These are phyloP conservation scores for Tetranychus piercei DNA, from an alignment of 2,888 invertebrate genomes.

Conservation along the genomic window DNA sequence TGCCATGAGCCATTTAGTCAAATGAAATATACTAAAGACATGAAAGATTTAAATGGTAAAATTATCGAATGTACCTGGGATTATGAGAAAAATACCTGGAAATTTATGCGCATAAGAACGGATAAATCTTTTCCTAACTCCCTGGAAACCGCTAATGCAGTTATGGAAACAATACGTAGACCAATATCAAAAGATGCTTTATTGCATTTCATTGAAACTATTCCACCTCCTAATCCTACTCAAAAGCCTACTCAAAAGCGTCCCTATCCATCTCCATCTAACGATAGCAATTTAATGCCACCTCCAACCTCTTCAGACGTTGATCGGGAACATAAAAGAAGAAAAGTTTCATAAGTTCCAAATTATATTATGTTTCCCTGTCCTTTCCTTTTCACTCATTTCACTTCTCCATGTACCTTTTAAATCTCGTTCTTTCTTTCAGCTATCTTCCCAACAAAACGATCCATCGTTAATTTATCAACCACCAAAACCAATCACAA, in stretches of 20 bases:
- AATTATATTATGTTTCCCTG: neutral
- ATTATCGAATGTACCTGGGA: conserved; percentile 65
- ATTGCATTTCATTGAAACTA: conserved; percentile 47
- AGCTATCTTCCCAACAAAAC: neutral
- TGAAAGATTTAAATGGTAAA: conserved; percentile 65
- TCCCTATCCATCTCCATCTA: neutral
- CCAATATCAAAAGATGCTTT: conserved; percentile 70
- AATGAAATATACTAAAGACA: conserved; percentile 56
- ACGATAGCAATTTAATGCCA: conserved; percentile 16
- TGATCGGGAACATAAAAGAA: neutral
- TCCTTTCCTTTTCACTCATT: conserved; percentile 5
- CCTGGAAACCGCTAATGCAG: conserved; percentile 41
- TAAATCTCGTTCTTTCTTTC: neutral
- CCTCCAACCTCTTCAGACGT: conserved; percentile 1
- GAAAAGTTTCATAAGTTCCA: neutral
- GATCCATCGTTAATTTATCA: neutral
- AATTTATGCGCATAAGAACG: conserved; percentile 79
- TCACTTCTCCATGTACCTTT: neutral
- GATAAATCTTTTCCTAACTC: conserved; percentile 49
- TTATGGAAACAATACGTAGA: conserved; percentile 55
- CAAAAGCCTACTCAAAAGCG: neutral
- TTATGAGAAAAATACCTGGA: conserved; percentile 50
- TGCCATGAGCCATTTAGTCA: conserved; percentile 45
- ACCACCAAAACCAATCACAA: neutral
- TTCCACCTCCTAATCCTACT: neutral